Percentiles rank a stretch among this genome's conserved stretches.
These are phyloP conservation scores for Vidua macroura DNA, from an alignment of 2,113 vertebrate species.

Conservation along the genomic window DNA sequence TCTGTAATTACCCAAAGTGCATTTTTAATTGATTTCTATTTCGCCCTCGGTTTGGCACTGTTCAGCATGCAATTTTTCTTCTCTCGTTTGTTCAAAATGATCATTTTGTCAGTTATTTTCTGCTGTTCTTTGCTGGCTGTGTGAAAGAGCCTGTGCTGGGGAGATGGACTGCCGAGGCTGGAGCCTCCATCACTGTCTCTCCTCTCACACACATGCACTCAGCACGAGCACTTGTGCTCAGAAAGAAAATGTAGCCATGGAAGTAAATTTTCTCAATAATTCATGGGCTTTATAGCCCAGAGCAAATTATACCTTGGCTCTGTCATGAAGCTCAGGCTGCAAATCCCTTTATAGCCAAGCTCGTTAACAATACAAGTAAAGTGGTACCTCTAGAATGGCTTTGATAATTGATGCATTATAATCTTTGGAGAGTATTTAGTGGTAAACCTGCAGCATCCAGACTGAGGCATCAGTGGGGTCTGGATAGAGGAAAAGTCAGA, in stretches of 20 bases:
- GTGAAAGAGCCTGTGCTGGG: neutral
- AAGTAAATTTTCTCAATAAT: constrained; percentile 64
- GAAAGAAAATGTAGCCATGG: constrained; percentile 13
- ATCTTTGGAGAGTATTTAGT: constrained; percentile 29
- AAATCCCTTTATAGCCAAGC: constrained; percentile 44
- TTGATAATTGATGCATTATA: constrained; percentile 11
- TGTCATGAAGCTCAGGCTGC: constrained; percentile 39
- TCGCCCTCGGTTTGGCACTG: neutral
- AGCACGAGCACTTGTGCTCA: neutral
- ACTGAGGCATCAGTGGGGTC: neutral
- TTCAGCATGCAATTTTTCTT: neutral
- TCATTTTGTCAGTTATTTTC: constrained; percentile 7
- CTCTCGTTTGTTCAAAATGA: neutral
- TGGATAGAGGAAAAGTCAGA: neutral
- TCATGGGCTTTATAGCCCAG: constrained; percentile 48
- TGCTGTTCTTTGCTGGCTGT: neutral
- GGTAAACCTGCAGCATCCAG: constrained; percentile 30
- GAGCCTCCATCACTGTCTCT: neutral
- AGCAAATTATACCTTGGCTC: constrained; percentile 55
- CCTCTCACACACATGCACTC: neutral
- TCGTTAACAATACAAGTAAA: constrained; percentile 32
- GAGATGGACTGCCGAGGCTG: neutral
- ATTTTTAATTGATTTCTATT: neutral
- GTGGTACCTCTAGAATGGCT: constrained; percentile 5
- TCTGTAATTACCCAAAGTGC: constrained; percentile 1